Evolutionary conservation across 2,888 invertebrate genomes (phyloP), one percentile per base, ranked within the genome.

Genomic region (Volucella inanis): DNA sequence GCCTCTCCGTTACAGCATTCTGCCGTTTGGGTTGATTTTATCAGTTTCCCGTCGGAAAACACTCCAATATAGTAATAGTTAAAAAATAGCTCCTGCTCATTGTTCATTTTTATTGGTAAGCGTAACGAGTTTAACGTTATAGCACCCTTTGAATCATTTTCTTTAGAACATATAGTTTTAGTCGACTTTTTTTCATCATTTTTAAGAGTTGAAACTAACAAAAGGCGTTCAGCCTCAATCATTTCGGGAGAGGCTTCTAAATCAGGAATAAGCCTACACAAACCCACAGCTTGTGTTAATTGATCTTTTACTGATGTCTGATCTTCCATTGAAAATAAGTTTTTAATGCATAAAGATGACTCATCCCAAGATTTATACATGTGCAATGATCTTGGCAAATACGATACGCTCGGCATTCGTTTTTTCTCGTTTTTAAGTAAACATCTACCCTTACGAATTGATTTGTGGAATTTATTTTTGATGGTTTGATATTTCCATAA

Each of bases 211-310:
- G 93, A 92, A 77, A 92, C 89, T 2, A 93, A 88, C 9, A 93
- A 86, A 18, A 93, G 89, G 2, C 93, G 90, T 87, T 94, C 93
- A 0, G 93, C 93, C 87, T 93, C 93, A 0, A 93, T 91, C 89
- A 93, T 92, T 88, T 93, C 93, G 0, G 90, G 87, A n/a, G 93
- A 93, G 11, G 90, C 90, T 64, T 91, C 90, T 79, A 93, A 91
- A 83, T 93, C 92, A 9, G 93, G 93, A 87, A 91, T 90, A 39
- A 90, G 90, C 1, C 91, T 90, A 77, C 94, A 94, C 22, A 93
- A 89, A 14, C 88, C 91, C 10, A 93, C 90, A 0, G 93, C 93
- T 87, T 93, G 92, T 2, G 91, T 90, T 8, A 93, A 89, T 87
- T 93, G 93, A 54, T 91, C 88, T 18, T 88, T 88, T 4, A 91